Evolutionary conservation across 2,888 invertebrate species (phyloP).

Genomic region (Limnephilus marmoratus): DNA sequence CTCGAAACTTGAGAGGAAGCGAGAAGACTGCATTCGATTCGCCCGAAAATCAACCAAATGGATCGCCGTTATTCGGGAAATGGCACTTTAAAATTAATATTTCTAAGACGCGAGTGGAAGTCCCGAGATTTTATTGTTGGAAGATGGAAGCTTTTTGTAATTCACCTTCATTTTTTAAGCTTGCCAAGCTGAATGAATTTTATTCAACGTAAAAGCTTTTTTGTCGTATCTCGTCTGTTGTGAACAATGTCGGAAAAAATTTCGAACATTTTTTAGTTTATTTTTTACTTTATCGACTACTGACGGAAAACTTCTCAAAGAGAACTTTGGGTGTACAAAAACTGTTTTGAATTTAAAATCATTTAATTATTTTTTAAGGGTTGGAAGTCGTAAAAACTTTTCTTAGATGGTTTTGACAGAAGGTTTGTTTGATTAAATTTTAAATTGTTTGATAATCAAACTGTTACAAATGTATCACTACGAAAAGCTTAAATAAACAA

Average conservation of each 20-base stretch:
- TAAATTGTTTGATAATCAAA: too few species aligned
- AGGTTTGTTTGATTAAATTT: too few species aligned
- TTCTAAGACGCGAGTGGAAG: neutral
- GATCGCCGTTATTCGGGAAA: neutral
- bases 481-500: too few species aligned
- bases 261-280: neutral
- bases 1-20: slow-evolving; percentile 3
- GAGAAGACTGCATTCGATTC: slow-evolving; percentile 32
- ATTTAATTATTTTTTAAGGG: too few species aligned
- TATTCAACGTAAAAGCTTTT: neutral
- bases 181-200: neutral
- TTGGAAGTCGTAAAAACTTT: too few species aligned
- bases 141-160: neutral
- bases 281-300: too few species aligned
- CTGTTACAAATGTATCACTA: too few species aligned
- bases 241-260: neutral
- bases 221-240: neutral
- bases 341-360: too few species aligned
- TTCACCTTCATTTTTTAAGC: neutral
- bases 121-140: neutral
- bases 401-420: too few species aligned
- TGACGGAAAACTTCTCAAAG: too few species aligned
- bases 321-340: too few species aligned
- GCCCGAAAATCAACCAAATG: slow-evolving; percentile 37
- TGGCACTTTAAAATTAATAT: neutral